Percentiles rank a stretch among this genome's conserved stretches.
These are phyloP conservation scores for Bombus impatiens DNA, from an alignment of 1,140 invertebrate genomes.

Conservation along the genomic window DNA sequence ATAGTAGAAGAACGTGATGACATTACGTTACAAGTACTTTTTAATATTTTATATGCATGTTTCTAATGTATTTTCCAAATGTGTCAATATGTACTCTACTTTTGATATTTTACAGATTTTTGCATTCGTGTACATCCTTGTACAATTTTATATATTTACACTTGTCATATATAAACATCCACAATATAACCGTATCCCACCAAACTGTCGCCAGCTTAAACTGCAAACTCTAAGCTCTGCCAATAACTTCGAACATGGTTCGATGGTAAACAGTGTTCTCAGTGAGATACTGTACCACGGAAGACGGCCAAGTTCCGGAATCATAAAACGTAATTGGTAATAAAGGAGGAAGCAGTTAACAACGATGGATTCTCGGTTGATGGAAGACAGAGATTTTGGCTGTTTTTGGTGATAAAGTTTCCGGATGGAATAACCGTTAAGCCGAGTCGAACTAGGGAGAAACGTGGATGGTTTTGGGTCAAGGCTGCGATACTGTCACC, in stretches of 20 bases:
- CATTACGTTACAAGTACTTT: no score
- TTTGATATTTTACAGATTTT: no score
- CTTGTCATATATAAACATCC: no score
- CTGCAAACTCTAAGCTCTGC: not conserved
- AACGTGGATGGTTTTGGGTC: slow-evolving; percentile 19
- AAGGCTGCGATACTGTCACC: slow-evolving; percentile 32
- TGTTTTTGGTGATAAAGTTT: not conserved
- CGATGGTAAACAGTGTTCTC: not conserved
- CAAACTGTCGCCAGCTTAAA: not conserved
- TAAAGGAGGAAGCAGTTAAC: not conserved
- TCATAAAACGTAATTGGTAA: slow-evolving; percentile 8
- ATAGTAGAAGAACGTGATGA: no score
- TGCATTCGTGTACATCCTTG: no score
- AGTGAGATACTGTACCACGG: no score
- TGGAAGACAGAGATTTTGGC: not conserved
- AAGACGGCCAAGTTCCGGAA: slow-evolving; percentile 2
- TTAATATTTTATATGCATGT: no score
- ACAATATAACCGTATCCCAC: not conserved
- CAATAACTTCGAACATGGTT: not conserved
- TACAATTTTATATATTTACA: no score
- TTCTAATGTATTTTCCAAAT: no score
- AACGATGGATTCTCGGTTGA: not conserved
- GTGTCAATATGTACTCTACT: no score
- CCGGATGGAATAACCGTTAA: slow-evolving; percentile 14
- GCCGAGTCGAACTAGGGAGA: not conserved